Evolutionary conservation across 2,797 vertebrate species (phyloP).

Genomic region (Pangasius macronema): DNA sequence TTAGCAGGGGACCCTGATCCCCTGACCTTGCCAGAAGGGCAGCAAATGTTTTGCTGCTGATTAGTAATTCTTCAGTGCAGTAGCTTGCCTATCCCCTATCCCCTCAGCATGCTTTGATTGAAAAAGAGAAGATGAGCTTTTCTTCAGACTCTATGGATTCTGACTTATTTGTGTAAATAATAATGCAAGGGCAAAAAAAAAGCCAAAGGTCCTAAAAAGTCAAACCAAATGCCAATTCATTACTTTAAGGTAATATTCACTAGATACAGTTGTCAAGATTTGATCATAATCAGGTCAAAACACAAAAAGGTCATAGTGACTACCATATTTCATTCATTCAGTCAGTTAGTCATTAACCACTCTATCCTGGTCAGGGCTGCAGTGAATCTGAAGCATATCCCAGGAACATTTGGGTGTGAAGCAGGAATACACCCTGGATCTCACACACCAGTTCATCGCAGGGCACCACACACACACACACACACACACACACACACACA

Average conservation of each 20-base stretch:
- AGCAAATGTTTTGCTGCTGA: slow-evolving; percentile 81
- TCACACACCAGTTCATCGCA: neutral
- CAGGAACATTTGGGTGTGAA: neutral
- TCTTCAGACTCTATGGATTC: slow-evolving; percentile 11
- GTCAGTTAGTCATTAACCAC: neutral
- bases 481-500: neutral
- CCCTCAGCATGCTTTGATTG: slow-evolving; percentile 51
- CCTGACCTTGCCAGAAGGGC: slow-evolving; percentile 83
- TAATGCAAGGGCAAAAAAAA: slow-evolving; percentile 13
- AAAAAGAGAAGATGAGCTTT: slow-evolving; percentile 31
- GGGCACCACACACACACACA: neutral
- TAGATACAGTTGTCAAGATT: neutral
- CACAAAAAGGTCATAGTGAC: neutral
- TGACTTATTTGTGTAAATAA: slow-evolving; percentile 23
- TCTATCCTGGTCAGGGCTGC: neutral
- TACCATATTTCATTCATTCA: neutral
- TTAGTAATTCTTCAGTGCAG: slow-evolving; percentile 73
- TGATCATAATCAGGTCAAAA: neutral
- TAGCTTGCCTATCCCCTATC: slow-evolving; percentile 61
- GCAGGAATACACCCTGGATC: neutral
- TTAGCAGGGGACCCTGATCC: slow-evolving; percentile 77
- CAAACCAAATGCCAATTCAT: neutral
- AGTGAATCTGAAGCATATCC: neutral
- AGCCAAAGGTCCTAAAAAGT: neutral
- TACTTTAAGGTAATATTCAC: neutral